phyloP scores from a whole-genome alignment of 2,797 vertebrate species.

The Rousettus madagascariensis region DNA sequence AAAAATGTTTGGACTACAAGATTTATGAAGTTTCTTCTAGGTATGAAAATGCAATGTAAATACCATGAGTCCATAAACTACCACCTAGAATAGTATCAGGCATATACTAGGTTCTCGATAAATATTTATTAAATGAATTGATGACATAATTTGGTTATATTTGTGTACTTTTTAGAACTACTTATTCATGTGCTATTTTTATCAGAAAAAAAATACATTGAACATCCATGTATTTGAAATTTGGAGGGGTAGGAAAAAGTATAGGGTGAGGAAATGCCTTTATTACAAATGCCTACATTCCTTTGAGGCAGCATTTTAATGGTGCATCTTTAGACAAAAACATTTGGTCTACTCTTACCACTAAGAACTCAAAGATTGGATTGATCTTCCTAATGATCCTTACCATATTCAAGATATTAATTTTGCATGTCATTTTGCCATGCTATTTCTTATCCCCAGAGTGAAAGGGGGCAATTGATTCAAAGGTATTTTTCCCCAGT shows the following conservation, averaged over 20 bases:
- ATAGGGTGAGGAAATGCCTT: neutral
- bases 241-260: neutral
- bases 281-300: neutral
- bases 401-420: neutral
- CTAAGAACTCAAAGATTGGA: neutral
- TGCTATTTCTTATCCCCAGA: neutral
- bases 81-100: neutral
- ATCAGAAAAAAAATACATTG: neutral
- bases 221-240: neutral
- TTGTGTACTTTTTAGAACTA: neutral
- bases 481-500: neutral
- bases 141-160: neutral
- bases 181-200: neutral
- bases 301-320: neutral
- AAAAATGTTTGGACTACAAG: neutral
- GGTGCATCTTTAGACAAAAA: neutral
- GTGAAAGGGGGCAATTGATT: neutral
- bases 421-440: neutral
- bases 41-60: neutral
- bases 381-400: neutral
- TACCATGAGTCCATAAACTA: neutral
- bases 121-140: neutral
- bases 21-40: neutral
- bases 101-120: neutral
- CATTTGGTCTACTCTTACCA: neutral